Evolutionary conservation across 2,113 vertebrate genomes (phyloP).

Genomic region (Micromys minutus): DNA sequence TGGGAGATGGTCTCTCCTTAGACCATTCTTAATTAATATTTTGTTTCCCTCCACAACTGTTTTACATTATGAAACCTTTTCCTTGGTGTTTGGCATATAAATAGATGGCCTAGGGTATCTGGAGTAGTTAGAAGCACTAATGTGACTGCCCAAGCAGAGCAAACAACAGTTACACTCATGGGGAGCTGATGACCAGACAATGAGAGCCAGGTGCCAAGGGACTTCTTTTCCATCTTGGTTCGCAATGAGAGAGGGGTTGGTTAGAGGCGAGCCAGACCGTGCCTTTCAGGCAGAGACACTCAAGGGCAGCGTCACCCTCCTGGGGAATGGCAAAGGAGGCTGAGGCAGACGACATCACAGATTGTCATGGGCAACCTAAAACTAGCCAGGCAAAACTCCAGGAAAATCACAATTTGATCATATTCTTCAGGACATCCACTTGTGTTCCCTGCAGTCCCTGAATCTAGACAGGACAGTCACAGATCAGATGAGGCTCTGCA

Average conservation of each 20-base stretch:
- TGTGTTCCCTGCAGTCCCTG: neutral
- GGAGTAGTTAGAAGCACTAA: conserved; percentile 56
- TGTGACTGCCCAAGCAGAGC: conserved; percentile 2
- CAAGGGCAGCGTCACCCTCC: too few relatives aligned
- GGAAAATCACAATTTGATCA: neutral
- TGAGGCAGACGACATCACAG: neutral
- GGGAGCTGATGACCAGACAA: neutral
- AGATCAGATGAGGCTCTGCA: neutral
- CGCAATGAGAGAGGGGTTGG: neutral
- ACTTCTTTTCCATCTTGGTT: neutral
- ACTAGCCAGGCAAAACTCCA: neutral
- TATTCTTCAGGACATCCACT: neutral
- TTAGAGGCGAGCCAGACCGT: neutral
- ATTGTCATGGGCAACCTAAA: neutral
- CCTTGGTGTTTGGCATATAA: conserved; percentile 37
- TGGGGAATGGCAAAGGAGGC: neutral
- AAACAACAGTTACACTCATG: neutral
- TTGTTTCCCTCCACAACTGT: conserved; percentile 57
- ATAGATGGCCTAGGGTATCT: conserved; percentile 6
- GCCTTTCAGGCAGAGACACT: neutral
- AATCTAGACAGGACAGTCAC: neutral
- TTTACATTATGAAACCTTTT: conserved; percentile 36
- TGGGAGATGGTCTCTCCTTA: too few relatives aligned
- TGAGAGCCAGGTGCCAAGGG: neutral
- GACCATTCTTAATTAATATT: conserved; percentile 52